Evolutionary conservation across 64 coral and sea anemone genomes (phyloP), one percentile per base, ranked within the genome.

Genomic region (Pocillopora damicornis): DNA sequence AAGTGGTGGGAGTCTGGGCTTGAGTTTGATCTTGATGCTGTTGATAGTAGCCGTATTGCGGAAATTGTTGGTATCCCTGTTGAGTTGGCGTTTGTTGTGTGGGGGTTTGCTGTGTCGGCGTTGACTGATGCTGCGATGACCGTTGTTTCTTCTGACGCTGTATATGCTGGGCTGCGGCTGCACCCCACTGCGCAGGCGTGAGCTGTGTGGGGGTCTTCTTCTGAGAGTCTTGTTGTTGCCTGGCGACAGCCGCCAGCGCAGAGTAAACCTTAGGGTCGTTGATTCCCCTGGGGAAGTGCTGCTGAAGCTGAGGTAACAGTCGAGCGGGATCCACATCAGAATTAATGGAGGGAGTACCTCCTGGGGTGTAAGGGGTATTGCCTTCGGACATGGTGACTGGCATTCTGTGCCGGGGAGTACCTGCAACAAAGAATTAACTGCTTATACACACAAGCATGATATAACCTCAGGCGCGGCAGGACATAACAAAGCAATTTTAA

Each of bases 301-400:
- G 92, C 16, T 91, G 92, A 11, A 98, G 88, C 74, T 98, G 96
- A 38, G 89, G 87, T 73, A 94, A 34, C 37, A 98, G 77, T 83
- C 94, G 90, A 16, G 91, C 88, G 14, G 96, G 91, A 75, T 98
- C 96, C 76, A 98, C 92, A 68, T 98, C 89, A 2, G 90, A 77
- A 20, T 86, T 80, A 13, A 91, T 87, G 58, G 87, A 81, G 35
- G 90, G 93, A 16, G 97, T 94, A 45, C 93, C 97, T 42, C 90
- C 97, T 18, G 97, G 97, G 58, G 97, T 99, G 88, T 99, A 99
- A 56, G 97, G 97, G 0, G 97, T 99, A 83, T 93, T 99, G 59
- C 92, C 81, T 11, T 99, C 97, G 2, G 97, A 95, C 90, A 98
- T 92, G 30, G 90, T 61, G 11, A 88, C 38, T 15, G 96, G 90